These are phyloP conservation scores for Amblyraja radiata DNA, from an alignment of 2,797 vertebrate species.

Conservation along the genomic window DNA sequence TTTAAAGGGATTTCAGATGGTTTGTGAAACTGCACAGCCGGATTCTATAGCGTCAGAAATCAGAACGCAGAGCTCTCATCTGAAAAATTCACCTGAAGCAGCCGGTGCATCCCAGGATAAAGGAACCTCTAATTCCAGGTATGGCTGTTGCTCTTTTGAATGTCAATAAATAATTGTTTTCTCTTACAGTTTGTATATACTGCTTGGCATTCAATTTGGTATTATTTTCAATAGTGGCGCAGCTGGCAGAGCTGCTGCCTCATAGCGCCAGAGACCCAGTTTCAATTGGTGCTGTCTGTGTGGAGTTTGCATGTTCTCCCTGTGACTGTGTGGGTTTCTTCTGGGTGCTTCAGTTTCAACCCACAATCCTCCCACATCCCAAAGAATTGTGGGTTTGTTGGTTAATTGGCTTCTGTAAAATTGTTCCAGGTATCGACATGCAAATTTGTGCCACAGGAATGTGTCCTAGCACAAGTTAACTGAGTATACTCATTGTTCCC, in stretches of 20 bases:
- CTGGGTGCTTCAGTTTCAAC: no score
- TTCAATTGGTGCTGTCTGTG: no score
- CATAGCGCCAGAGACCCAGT: no score
- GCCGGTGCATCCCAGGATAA: conserved; percentile 71
- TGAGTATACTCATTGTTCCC: not conserved
- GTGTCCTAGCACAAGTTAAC: not conserved
- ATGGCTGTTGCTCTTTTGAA: conserved; percentile 40
- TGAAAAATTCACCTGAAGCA: conserved; percentile 87
- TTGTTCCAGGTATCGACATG: not conserved
- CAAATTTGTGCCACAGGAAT: not conserved
- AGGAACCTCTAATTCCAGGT: conserved; percentile 80
- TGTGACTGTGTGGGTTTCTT: no score
- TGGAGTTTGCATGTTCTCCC: no score
- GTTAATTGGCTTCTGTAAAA: no score
- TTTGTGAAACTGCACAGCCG: conserved; percentile 75
- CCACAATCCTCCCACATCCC: no score
- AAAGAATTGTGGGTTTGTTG: no score
- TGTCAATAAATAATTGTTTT: not conserved
- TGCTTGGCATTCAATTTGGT: not conserved
- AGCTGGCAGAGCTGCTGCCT: no score
- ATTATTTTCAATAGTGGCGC: no score
- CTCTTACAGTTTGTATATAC: not conserved
- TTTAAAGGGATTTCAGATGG: conserved; percentile 78
- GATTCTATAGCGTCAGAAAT: conserved; percentile 70
- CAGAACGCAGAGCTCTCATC: conserved; percentile 77